Evolutionary conservation across 2,888 invertebrate species (phyloP).

Genomic region (Rhaphigaster nebulosa): DNA sequence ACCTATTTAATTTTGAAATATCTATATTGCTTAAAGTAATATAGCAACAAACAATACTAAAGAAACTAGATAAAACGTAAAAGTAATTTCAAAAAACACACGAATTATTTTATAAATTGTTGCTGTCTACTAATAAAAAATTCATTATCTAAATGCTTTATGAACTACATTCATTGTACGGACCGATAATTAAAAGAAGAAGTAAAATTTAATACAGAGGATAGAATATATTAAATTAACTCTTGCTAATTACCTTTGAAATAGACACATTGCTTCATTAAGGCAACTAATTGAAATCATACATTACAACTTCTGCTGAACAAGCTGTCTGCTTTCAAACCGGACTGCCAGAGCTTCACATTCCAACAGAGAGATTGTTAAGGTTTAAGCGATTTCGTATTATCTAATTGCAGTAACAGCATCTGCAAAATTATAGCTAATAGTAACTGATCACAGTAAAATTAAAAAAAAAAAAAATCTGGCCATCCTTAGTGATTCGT

Average conservation of each 20-base stretch:
- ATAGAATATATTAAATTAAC: background rate
- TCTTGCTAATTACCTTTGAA: background rate
- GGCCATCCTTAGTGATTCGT: background rate
- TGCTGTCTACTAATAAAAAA: background rate
- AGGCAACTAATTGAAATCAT: slow-evolving; percentile 27
- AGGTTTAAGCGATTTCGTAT: background rate
- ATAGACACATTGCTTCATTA: slow-evolving; percentile 26
- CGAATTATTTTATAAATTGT: no score
- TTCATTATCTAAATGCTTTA: background rate
- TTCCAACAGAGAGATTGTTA: background rate
- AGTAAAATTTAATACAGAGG: background rate
- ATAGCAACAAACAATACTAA: no score
- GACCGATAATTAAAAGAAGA: background rate
- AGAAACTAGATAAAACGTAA: no score
- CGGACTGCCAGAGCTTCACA: background rate
- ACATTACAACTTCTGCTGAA: background rate
- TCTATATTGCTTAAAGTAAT: no score
- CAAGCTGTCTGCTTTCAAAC: slow-evolving; percentile 25
- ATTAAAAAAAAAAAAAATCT: background rate
- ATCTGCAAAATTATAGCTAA: background rate
- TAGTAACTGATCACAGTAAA: background rate
- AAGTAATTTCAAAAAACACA: no score
- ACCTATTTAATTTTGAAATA: no score
- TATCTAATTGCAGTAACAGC: background rate
- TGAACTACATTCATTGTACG: background rate